Evolutionary conservation across 2,113 vertebrate genomes (phyloP), one percentile per base, ranked within the genome.

Genomic region (Chinchilla lanigera): DNA sequence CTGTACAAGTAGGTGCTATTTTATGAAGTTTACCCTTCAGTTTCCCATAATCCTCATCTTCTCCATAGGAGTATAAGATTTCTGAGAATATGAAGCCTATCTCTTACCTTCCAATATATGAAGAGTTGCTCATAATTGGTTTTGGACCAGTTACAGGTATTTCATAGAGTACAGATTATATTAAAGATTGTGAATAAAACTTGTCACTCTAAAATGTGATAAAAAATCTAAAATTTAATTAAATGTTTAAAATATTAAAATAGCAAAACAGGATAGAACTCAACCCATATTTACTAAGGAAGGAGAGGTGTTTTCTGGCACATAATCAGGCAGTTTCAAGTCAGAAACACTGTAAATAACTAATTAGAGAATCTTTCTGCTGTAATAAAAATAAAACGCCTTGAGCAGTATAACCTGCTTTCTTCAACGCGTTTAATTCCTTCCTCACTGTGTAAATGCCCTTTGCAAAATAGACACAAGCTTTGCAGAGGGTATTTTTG

Each of bases 401-500:
- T 81, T 95, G 61, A 97, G 95, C 90, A 69, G 24, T 47, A 78
- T 96, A 97, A 95, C 93, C 83, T 95, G 89, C 41, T 97, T 98
- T 96, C 35, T 30, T 52, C 58, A 78, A 90, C 91, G 87, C 95
- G 96, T 96, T 97, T 98, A 97, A 89, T 78, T 97, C 94, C 95
- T 95, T 93, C 83, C 75, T 95, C 69, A 78, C 94, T 96, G 91
- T 94, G 89, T 93, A 95, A 97, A 93, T 11, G 67, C 67, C n/a
- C 90, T 97, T 96, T 93, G 81, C 86, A 92, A 96, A 97, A 73
- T 12, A 96, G 93, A 95, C 22, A 94, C 90, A 78, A 96, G 93
- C 95, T 96, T 96, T 96, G 89, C 95, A 96, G 90, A 97, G 94
- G 89, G 58, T 97, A 97, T 98, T 97, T 98, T 97, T 97, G 96